Conservation (phyloP, 2,888 invertebrate species). For the Nephrotoma flavescens region DNA sequence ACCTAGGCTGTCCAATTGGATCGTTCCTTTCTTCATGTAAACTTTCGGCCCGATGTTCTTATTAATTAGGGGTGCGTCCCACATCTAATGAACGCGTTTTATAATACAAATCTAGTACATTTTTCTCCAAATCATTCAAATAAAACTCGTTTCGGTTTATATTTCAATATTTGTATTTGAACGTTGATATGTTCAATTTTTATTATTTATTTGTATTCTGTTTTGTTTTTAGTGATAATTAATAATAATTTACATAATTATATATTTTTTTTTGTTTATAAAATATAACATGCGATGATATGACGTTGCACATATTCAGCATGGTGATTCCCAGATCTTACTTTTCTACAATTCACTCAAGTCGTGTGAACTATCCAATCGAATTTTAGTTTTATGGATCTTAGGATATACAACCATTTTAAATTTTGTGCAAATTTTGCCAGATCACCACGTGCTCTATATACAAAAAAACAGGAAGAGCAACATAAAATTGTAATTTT, state of each 20-base stretch:
- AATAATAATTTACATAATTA: not conserved
- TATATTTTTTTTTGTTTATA: not conserved
- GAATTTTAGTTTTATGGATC: too few species aligned
- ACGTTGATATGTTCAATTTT: not conserved
- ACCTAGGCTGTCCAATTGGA: too few species aligned
- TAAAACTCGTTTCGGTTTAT: not conserved
- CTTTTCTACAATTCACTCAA: too few species aligned
- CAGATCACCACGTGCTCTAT: not conserved
- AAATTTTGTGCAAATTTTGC: not conserved
- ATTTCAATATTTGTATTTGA: not conserved
- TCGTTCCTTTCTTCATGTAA: too few species aligned
- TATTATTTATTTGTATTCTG: not conserved
- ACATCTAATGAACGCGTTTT: too few species aligned
- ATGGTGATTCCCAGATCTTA: too few species aligned
- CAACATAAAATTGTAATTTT: not conserved
- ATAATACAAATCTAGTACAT: too few species aligned
- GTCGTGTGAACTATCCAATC: too few species aligned
- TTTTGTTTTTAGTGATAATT: not conserved
- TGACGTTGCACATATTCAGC: too few species aligned
- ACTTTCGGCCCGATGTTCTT: too few species aligned
- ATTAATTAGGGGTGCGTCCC: too few species aligned
- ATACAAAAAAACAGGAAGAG: not conserved
- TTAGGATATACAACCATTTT: not conserved
- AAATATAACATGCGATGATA: not conserved
- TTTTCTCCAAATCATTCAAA: not conserved